Evolutionary conservation across 1,140 invertebrate genomes (phyloP).

Genomic region (Drosophila burlai): DNA sequence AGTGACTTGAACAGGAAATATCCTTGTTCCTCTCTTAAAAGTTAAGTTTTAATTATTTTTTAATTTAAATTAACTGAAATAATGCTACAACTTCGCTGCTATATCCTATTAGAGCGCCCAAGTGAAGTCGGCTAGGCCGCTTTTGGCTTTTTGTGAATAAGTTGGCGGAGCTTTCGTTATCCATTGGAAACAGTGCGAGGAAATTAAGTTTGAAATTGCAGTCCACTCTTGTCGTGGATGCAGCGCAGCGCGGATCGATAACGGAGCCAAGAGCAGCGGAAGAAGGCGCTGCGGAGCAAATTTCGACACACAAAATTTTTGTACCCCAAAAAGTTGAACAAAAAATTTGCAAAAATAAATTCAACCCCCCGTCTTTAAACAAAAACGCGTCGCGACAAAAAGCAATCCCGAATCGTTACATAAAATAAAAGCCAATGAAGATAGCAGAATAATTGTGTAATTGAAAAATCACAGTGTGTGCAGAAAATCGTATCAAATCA

Average conservation of each 20-base stretch:
- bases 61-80: background rate
- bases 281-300: constrained; percentile 51
- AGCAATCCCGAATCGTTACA: constrained; percentile 9
- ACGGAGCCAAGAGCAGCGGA: constrained; percentile 68
- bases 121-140: constrained; percentile 39
- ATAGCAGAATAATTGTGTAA: constrained; percentile 64
- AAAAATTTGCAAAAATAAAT: constrained; percentile 44
- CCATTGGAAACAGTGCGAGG: constrained; percentile 77
- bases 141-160: constrained; percentile 50
- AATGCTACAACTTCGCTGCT: background rate
- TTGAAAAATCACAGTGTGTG: constrained; percentile 53
- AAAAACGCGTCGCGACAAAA: constrained; percentile 8
- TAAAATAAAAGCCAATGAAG: constrained; percentile 21
- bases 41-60: background rate
- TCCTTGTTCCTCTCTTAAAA: background rate
- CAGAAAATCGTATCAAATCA: constrained; percentile 47
- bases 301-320: constrained; percentile 72
- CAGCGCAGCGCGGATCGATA: constrained; percentile 84
- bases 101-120: constrained; percentile 19
- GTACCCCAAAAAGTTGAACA: constrained; percentile 51
- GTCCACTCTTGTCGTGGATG: constrained; percentile 85
- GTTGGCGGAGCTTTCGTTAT: constrained; percentile 75
- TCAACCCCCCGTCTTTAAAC: background rate
- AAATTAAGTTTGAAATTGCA: constrained; percentile 84
- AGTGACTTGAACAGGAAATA: background rate